Percentiles rank a stretch among this genome's conserved stretches.
phyloP scores from a whole-genome alignment of 1,140 invertebrate genomes.

The Cydia splendana region DNA sequence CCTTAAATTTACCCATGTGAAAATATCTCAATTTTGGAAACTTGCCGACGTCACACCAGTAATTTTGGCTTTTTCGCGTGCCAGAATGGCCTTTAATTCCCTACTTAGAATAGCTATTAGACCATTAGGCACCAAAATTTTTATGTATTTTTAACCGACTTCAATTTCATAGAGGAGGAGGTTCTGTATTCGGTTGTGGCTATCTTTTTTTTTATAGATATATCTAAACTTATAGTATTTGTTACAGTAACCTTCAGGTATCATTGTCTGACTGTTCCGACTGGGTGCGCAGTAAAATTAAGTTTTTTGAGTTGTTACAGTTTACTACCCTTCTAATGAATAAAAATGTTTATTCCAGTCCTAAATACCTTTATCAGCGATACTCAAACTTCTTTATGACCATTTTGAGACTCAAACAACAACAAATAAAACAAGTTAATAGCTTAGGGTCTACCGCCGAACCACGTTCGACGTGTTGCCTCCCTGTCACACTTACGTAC shows the following conservation, averaged over 20 bases:
- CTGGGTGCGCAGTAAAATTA: not conserved
- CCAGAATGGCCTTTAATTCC: no score
- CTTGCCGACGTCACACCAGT: no score
- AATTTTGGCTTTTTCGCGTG: no score
- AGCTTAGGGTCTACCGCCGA: not conserved
- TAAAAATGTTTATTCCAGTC: not conserved
- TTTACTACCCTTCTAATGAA: not conserved
- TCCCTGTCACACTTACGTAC: no score
- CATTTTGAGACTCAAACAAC: not conserved
- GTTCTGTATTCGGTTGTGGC: no score
- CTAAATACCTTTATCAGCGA: not conserved
- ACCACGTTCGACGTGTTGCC: no score
- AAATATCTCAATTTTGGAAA: no score
- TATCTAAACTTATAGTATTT: no score
- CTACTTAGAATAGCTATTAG: not conserved
- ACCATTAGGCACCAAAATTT: not conserved
- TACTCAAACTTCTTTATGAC: not conserved
- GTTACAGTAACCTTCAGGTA: not conserved
- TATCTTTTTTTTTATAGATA: no score
- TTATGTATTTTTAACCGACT: no score
- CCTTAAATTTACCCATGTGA: no score
- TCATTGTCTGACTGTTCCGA: not conserved
- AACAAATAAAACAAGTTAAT: constrained; percentile 4
- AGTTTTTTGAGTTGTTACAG: not conserved
- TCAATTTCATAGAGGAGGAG: no score